Percentiles rank a stretch among this genome's conserved stretches.
Evolutionary conservation across 1,140 invertebrate species (phyloP).

Genomic region (Macrobrachium nipponense): DNA sequence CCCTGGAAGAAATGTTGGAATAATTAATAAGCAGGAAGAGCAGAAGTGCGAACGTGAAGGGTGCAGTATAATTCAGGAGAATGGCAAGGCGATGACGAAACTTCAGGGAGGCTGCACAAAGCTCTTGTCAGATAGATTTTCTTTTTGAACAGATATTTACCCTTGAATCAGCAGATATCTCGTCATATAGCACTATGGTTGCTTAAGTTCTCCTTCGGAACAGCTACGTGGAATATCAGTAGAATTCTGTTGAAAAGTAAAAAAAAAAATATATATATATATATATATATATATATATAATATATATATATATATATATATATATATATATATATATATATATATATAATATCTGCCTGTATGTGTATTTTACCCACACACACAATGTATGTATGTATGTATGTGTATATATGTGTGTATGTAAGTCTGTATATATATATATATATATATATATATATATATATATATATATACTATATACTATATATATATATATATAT

Average conservation of each 20-base stretch:
- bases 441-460: constrained; percentile 41
- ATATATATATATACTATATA: not conserved
- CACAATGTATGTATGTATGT: not conserved
- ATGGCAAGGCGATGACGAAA: too few species aligned
- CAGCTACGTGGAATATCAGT: too few species aligned
- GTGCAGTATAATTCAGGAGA: too few species aligned
- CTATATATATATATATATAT: constrained; percentile 7
- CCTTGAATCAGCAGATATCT: too few species aligned
- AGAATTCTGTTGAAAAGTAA: too few species aligned
- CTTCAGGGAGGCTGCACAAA: too few species aligned
- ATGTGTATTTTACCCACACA: not conserved
- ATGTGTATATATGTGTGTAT: constrained; percentile 16
- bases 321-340: constrained; percentile 14
- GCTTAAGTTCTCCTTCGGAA: too few species aligned
- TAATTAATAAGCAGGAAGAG: too few species aligned
- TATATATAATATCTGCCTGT: not conserved
- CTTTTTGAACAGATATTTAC: too few species aligned
- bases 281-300: constrained; percentile 14
- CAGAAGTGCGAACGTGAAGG: too few species aligned
- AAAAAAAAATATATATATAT: constrained; percentile 31
- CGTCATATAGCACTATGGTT: not conserved
- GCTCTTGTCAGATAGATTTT: too few species aligned
- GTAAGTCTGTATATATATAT: constrained; percentile 32
- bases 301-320: constrained; percentile 12
- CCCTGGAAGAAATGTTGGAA: too few species aligned